A percentile compares a stretch with the other conserved stretches of the same genome.
These are phyloP conservation scores for Lycodopsis pacificus DNA, from an alignment of 2,797 vertebrate genomes.

Conservation along the genomic window DNA sequence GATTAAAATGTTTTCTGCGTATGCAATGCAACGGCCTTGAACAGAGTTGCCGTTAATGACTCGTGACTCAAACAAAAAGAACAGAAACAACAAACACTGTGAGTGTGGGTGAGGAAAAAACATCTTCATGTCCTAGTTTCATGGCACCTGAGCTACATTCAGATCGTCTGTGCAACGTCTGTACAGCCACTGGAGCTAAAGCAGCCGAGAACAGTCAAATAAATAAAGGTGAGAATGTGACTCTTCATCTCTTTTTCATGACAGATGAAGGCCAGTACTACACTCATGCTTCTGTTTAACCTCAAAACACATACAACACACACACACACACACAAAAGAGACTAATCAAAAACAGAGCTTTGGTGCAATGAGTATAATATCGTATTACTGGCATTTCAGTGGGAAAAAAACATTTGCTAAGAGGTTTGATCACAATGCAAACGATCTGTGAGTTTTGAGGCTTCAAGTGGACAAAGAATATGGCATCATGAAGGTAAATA, in stretches of 20 bases:
- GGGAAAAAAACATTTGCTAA: background rate
- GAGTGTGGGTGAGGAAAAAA: slow-evolving; percentile 42
- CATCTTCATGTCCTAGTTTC: slow-evolving; percentile 35
- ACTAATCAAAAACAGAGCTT: slow-evolving; percentile 34
- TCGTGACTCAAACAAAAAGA: slow-evolving; percentile 4
- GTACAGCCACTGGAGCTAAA: slow-evolving; percentile 25
- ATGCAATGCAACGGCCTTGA: slow-evolving; percentile 4
- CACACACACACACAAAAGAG: background rate
- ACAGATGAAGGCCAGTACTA: slow-evolving; percentile 60
- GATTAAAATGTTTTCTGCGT: slow-evolving; percentile 23
- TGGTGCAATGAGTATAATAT: background rate
- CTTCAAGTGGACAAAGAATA: slow-evolving; percentile 10
- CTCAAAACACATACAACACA: slow-evolving; percentile 46
- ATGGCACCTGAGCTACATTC: slow-evolving; percentile 41
- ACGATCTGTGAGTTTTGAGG: slow-evolving; percentile 14
- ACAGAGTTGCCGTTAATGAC: slow-evolving; percentile 30
- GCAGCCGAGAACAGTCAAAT: slow-evolving; percentile 64
- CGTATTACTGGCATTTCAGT: slow-evolving; percentile 6
- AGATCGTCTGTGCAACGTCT: slow-evolving; percentile 58
- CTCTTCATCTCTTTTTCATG: slow-evolving; percentile 62
- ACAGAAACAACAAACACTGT: slow-evolving; percentile 32
- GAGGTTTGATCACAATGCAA: slow-evolving; percentile 15
- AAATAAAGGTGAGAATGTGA: slow-evolving; percentile 71
- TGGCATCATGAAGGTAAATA: background rate
- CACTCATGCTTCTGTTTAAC: slow-evolving; percentile 62